phyloP scores from a whole-genome alignment of 1,140 invertebrate genomes.

The Venturia canescens region DNA sequence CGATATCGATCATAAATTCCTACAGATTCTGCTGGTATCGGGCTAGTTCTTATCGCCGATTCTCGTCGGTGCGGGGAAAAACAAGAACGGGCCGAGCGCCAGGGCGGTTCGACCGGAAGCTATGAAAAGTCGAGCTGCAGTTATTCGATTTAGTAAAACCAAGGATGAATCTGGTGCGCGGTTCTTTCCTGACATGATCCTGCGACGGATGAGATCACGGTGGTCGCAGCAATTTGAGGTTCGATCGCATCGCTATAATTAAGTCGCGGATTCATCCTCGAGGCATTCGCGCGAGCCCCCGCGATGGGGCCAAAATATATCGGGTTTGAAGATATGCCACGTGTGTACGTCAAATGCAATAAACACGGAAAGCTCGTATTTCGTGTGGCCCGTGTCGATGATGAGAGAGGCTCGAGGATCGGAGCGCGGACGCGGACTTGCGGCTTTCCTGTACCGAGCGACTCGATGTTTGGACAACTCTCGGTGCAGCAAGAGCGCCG shows the following conservation, averaged over 20 bases:
- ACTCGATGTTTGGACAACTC: background rate
- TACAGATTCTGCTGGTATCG: too few species aligned
- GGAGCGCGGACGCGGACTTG: background rate
- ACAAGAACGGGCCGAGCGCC: too few species aligned
- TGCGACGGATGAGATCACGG: background rate
- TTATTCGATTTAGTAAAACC: too few species aligned
- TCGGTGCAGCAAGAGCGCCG: background rate
- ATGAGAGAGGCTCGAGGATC: background rate
- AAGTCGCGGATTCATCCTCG: background rate
- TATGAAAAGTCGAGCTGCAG: too few species aligned
- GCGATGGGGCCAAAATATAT: background rate
- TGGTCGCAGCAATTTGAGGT: background rate
- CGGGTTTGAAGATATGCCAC: background rate
- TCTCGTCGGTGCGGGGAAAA: too few species aligned
- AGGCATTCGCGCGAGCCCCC: background rate
- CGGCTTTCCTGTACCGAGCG: background rate
- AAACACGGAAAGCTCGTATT: background rate
- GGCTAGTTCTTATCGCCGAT: too few species aligned
- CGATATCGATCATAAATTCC: too few species aligned
- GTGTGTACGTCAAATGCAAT: background rate
- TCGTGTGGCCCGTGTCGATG: background rate
- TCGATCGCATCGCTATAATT: slow-evolving; percentile 7
- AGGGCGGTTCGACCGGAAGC: too few species aligned
- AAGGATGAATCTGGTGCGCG: too few species aligned
- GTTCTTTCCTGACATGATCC: too few species aligned